Evolutionary conservation across 1,140 invertebrate genomes (phyloP), one percentile per base, ranked within the genome.

Genomic region (Armadillidium nasatum): DNA sequence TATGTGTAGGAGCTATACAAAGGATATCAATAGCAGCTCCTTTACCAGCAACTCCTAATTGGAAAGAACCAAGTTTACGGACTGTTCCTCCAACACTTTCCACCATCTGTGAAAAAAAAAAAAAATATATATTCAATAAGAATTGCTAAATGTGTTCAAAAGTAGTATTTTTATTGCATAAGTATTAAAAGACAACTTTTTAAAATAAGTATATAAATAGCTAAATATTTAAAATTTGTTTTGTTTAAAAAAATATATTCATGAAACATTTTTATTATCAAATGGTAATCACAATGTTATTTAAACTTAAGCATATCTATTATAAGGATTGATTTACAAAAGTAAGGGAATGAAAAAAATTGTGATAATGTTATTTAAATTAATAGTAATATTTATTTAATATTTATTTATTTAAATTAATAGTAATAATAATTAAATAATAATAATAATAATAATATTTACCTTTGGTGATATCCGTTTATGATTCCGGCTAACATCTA

Each of bases 11-110:
- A 44, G 94, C 96, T 45, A 99, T 96, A 87, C 96, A 98, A 0
- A 99, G 85, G 0, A 97, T 96, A 88, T 99, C 98, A 83, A 99
- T 99, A 91, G 99, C 98, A 82, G 97, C 97, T 67, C 97, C 95
- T 88, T 92, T 91, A 82, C 94, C 96, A 85, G 99, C 96, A n/a
- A 99, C 93, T 84, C 94, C 88, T n/a, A 92, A 84, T 74, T 91
- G 84, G 82, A 91, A 99, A 72, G 97, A 99, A 70, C 98, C 98
- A 88, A 99, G 99, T 43, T 97, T 99, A 83, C 96, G 99, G 77
- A 99, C 96, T 87, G 98, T 98, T 6, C 98, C 98, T 71, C 97
- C 96, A 79, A 97, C 88, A 78, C 83, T 84, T 68, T 87, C 86
- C 43, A 79, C 82, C 44, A 82, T 78, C 79, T 80, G 77, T 44